Evolutionary conservation across 2,797 vertebrate species (phyloP).

Genomic region (Distichodus sexfasciatus): DNA sequence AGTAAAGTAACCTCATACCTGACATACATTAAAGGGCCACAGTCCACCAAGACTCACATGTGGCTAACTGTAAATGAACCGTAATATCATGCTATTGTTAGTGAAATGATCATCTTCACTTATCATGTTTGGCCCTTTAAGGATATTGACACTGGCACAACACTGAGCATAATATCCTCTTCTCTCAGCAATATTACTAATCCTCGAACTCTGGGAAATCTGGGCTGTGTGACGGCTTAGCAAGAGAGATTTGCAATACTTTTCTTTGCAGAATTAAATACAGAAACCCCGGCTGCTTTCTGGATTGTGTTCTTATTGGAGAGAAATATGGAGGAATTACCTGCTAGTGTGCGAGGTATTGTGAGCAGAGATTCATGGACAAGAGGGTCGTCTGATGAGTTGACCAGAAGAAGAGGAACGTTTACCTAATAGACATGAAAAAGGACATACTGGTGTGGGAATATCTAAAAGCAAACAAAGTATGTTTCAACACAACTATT

Average conservation of each 20-base stretch:
- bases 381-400: conserved; percentile 91
- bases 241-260: neutral
- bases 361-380: conserved; percentile 89
- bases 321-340: conserved; percentile 60
- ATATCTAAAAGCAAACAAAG: neutral
- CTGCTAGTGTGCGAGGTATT: conserved; percentile 87
- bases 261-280: neutral
- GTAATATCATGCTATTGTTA: too few relatives aligned
- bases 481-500: neutral
- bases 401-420: conserved; percentile 91
- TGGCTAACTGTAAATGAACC: too few relatives aligned
- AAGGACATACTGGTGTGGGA: neutral
- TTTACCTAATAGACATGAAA: conserved; percentile 73
- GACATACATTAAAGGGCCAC: too few relatives aligned
- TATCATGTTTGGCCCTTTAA: too few relatives aligned
- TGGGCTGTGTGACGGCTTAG: neutral
- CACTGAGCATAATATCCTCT: neutral
- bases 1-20: too few relatives aligned
- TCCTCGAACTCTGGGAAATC: neutral
- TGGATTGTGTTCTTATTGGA: too few relatives aligned
- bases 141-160: neutral
- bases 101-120: too few relatives aligned
- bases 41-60: too few relatives aligned
- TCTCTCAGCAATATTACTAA: neutral
- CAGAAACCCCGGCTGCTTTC: neutral